These are phyloP conservation scores for Aix galericulata DNA, from an alignment of 2,113 vertebrate genomes.

Conservation along the genomic window DNA sequence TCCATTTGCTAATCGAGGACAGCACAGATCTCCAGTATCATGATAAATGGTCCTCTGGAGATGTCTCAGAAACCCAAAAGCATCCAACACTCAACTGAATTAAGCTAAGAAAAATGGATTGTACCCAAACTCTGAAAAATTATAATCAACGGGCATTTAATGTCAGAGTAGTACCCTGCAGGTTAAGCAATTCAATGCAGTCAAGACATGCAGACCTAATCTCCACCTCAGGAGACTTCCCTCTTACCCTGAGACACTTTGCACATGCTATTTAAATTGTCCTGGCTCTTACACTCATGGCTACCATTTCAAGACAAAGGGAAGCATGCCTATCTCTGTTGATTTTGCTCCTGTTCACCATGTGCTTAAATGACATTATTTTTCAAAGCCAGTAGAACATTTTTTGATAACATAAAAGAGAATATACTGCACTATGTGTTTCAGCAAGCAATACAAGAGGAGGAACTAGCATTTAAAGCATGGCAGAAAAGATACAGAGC, in stretches of 20 bases:
- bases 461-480: neutral
- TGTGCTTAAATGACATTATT: neutral
- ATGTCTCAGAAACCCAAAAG: neutral
- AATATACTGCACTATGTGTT: neutral
- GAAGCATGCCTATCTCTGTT: neutral
- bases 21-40: neutral
- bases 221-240: neutral
- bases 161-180: neutral
- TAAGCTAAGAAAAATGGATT: neutral
- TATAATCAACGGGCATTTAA: neutral
- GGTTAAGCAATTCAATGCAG: neutral
- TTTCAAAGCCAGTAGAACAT: neutral
- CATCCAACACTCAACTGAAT: neutral
- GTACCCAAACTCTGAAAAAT: neutral
- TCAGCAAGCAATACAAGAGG: neutral
- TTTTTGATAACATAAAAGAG: neutral
- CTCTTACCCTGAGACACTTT: neutral
- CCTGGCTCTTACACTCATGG: neutral
- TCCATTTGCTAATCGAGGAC: neutral
- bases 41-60: neutral
- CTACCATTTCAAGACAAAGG: neutral
- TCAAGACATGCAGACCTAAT: neutral
- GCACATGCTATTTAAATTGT: neutral
- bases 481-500: neutral
- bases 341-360: neutral